A percentile compares a stretch with the other conserved stretches of the same genome.
phyloP scores from a whole-genome alignment of 2,888 invertebrate genomes.

The Dryomyza anilis region DNA sequence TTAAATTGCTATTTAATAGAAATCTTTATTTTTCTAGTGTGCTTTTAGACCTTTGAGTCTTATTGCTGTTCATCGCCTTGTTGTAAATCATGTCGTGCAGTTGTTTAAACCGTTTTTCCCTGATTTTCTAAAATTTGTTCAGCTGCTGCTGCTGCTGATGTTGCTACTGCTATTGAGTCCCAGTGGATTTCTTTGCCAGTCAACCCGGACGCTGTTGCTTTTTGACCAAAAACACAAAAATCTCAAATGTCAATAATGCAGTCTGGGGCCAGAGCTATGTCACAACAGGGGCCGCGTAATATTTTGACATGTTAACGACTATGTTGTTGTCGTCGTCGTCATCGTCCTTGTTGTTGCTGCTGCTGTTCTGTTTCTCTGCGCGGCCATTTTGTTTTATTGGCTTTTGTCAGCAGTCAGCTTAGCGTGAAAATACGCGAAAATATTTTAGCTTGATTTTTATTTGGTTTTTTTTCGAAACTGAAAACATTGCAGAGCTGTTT shows the following conservation, averaged over 20 bases:
- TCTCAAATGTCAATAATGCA: conserved; percentile 7
- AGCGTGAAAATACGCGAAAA: conserved; percentile 1
- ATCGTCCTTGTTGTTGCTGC: no score
- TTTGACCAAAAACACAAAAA: not conserved
- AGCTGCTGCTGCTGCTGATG: not conserved
- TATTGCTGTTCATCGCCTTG: not conserved
- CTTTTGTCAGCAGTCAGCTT: conserved; percentile 3
- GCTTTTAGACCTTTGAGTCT: no score
- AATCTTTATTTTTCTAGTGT: no score
- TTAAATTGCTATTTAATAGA: no score
- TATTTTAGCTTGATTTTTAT: no score
- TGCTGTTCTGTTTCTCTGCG: not conserved
- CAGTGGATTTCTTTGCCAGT: not conserved
- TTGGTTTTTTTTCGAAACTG: no score
- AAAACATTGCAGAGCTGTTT: conserved; percentile 11
- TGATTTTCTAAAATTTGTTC: conserved; percentile 10
- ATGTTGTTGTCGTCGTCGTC: not conserved
- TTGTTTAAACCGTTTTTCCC: not conserved
- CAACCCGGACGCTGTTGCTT: not conserved
- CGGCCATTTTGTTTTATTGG: conserved; percentile 15
- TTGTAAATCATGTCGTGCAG: not conserved
- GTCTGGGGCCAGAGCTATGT: not conserved
- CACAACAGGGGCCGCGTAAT: no score
- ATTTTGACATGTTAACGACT: conserved; percentile 20
- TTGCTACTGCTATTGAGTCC: not conserved